phyloP scores from a whole-genome alignment of 2,797 vertebrate species.

The Poecile montanus region DNA sequence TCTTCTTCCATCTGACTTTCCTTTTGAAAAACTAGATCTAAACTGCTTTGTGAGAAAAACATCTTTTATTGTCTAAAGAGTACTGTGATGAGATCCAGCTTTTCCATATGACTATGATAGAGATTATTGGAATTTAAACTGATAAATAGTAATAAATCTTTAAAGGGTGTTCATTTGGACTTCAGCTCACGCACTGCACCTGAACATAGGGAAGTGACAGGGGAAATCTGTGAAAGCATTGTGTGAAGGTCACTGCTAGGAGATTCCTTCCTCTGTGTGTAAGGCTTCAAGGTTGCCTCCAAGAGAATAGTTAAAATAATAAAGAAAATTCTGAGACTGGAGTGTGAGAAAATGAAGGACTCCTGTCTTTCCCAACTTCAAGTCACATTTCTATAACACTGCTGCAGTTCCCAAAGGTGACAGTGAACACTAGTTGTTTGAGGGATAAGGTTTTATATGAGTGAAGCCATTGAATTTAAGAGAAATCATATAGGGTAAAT shows the following conservation, averaged over 20 bases:
- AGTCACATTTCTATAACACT: not conserved
- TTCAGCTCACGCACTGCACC: not conserved
- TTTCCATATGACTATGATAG: not conserved
- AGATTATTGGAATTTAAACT: not conserved
- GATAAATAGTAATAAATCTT: not conserved
- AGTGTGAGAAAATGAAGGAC: not conserved
- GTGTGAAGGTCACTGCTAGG: not conserved
- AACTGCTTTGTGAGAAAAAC: not conserved
- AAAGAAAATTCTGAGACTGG: not conserved
- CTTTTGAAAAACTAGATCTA: not conserved
- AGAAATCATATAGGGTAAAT: not conserved
- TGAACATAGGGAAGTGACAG: not conserved
- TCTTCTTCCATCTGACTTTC: constrained; percentile 1
- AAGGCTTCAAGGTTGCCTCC: not conserved
- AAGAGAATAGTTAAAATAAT: not conserved
- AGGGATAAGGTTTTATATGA: not conserved
- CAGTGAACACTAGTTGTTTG: not conserved
- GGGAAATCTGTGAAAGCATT: not conserved
- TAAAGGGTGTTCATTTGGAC: not conserved
- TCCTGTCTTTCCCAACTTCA: not conserved
- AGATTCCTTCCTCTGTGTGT: not conserved
- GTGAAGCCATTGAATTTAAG: not conserved
- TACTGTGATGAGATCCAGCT: not conserved
- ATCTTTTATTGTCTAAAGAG: not conserved
- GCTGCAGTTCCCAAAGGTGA: not conserved